phyloP scores from a whole-genome alignment of 23 tunicate genomes.

The Styela plicata region DNA sequence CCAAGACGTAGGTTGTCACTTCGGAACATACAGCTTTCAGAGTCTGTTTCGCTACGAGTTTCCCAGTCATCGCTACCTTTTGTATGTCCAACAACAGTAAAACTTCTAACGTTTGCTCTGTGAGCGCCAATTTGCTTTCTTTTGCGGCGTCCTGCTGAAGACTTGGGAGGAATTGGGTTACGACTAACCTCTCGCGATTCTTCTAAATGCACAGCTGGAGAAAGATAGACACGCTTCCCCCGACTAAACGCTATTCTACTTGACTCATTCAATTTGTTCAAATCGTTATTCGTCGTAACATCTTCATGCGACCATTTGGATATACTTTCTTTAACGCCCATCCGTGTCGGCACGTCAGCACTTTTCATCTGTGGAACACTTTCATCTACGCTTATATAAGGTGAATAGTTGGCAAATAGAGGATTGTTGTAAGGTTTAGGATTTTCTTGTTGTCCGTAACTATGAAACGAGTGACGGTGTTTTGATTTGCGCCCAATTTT shows the following conservation, averaged over 20 bases:
- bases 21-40: conserved; percentile 12
- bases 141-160: neutral
- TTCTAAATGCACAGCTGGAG: neutral
- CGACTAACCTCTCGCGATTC: no score
- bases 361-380: neutral
- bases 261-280: neutral
- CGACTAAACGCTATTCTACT: neutral
- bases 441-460: neutral
- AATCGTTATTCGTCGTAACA: neutral
- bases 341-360: neutral
- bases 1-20: neutral
- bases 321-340: neutral
- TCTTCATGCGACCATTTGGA: no score
- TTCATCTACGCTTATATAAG: neutral
- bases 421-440: neutral
- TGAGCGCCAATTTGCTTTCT: neutral
- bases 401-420: neutral
- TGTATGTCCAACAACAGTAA: neutral
- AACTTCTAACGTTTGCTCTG: neutral
- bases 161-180: conserved; percentile 15
- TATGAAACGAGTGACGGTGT: neutral
- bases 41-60: conserved; percentile 20
- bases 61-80: conserved; percentile 8
- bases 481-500: conserved; percentile 2
- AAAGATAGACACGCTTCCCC: conserved; percentile 2